Base-by-base conservation (phyloP, 2,113 vertebrate species). In the Elephas maximus region DNA sequence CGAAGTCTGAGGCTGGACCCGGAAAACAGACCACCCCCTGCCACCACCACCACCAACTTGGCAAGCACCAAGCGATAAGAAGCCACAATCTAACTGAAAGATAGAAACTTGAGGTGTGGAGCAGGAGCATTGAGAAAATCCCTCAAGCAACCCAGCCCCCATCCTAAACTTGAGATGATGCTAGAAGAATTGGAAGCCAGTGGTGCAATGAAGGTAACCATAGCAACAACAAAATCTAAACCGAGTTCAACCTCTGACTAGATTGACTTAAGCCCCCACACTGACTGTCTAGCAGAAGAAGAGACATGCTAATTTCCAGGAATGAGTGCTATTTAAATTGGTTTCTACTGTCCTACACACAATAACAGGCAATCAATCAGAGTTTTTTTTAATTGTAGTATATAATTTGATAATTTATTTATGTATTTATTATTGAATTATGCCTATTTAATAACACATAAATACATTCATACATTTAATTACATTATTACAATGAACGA, bases 161-260 rank as follows among this genome's bases (percentile, higher is more conserved):
- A 28, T 8, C 37, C 33, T 11, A 41, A 73, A 12, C 73, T 62
- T 82, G 62, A 71, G 48, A 77, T 48, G 51, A 60, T 89, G 62
- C 71, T 71, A 37, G 21, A 89, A 60, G 33, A 88, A 48, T 7
- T 17, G 33, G 41, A 69, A 71, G 51, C 62, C 71, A 71, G 41
- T 12, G 30, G 44, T 62, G 41, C 57, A 67, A 37, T 18, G n/a
- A 92, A 60, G 90, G 90, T 83, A 69, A 74, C 90, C 45, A 62
- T 83, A 79, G 79, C 79, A 90, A 89, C 79, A 48, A 60, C 37
- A 17, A 78, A 92, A 91, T 92, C 57, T 77, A 89, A 83, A 53
- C 12, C 30, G 51, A 28, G 37, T 41, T 33, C 71, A 41, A 53
- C 26, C 44, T 44, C 41, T 44, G 14, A 71, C 65, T 48, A 77